These are phyloP conservation scores for Mactra quadrangularis DNA, from an alignment of 1,140 invertebrate species.

Conservation along the genomic window DNA sequence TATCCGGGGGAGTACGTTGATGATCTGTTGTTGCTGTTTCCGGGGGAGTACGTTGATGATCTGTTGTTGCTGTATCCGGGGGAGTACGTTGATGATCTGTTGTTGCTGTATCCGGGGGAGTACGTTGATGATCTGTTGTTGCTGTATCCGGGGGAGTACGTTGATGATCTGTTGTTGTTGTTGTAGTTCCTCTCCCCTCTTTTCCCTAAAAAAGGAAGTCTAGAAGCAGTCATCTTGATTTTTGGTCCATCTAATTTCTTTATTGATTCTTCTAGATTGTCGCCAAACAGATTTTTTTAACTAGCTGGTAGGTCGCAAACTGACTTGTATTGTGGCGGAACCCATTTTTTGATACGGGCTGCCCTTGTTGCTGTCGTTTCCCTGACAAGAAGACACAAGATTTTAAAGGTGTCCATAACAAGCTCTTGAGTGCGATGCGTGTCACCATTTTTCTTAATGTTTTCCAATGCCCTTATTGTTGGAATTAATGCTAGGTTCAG, in stretches of 20 bases:
- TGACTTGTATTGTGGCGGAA: conserved; percentile 7
- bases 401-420: conserved; percentile 4
- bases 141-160: too few relatives aligned
- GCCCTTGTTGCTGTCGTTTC: not conserved
- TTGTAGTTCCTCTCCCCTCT: not conserved
- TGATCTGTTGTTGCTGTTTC: too few relatives aligned
- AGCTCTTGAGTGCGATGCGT: not conserved
- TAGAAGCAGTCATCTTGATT: conserved; percentile 2
- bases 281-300: not conserved
- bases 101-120: too few relatives aligned
- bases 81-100: too few relatives aligned
- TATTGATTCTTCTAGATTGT: not conserved
- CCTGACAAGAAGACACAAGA: not conserved
- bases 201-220: not conserved
- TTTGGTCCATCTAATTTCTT: conserved; percentile 4
- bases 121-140: too few relatives aligned
- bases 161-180: too few relatives aligned
- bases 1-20: too few relatives aligned
- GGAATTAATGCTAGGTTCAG: not conserved
- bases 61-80: too few relatives aligned
- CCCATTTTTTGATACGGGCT: not conserved
- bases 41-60: too few relatives aligned
- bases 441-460: conserved; percentile 5
- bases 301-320: not conserved
- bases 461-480: not conserved